Conservation (phyloP, 1,140 invertebrate species). For the Scaptomyza hsui region DNA sequence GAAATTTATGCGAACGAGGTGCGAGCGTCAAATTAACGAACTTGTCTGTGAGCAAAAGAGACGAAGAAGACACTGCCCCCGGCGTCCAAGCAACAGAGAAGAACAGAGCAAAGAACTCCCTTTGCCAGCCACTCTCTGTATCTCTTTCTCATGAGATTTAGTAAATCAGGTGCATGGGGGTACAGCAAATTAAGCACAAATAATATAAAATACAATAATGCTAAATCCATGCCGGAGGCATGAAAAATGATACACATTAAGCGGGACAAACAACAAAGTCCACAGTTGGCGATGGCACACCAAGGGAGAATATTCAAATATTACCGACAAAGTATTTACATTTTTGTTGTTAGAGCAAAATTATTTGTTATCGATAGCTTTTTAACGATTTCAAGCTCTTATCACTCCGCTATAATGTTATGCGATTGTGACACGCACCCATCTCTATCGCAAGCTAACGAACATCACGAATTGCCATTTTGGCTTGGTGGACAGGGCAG, state of each 20-base stretch:
- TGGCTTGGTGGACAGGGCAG: conserved; percentile 3
- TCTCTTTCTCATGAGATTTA: conserved; percentile 47
- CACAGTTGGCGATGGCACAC: conserved; percentile 18
- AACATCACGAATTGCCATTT: conserved; percentile 43
- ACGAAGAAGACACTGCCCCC: conserved; percentile 21
- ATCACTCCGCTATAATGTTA: neutral
- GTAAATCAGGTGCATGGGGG: conserved; percentile 67
- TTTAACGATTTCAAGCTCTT: neutral
- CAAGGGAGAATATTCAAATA: too few species aligned
- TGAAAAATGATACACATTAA: conserved; percentile 78
- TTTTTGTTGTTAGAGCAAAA: too few species aligned
- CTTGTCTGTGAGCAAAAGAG: conserved; percentile 44
- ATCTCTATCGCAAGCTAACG: conserved; percentile 37
- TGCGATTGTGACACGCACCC: conserved; percentile 2
- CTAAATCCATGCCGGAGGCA: conserved; percentile 60
- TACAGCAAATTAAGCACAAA: conserved; percentile 72
- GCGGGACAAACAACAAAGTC: neutral
- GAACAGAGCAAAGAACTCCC: conserved; percentile 9
- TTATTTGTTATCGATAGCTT: neutral
- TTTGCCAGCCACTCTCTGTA: neutral
- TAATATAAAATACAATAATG: conserved; percentile 76
- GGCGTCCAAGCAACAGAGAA: conserved; percentile 2
- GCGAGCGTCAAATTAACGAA: conserved; percentile 78
- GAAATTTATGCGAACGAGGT: conserved; percentile 53
- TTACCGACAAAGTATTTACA: too few species aligned